Evolutionary conservation across 2,113 vertebrate genomes (phyloP), one percentile per base, ranked within the genome.

Genomic region (Lamprotornis superbus): DNA sequence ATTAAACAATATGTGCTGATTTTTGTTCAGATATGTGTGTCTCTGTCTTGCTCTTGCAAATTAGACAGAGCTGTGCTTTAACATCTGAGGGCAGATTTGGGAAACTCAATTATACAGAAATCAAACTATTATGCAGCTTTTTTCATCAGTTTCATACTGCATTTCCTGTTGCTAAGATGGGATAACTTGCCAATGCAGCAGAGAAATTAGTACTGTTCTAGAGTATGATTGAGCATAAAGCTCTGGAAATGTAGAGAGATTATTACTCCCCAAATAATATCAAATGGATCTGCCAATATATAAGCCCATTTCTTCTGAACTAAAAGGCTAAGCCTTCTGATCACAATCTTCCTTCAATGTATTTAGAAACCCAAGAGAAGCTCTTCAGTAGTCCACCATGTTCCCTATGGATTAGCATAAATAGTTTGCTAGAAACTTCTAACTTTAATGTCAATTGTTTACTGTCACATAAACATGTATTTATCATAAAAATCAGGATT

Each of bases 51-150:
- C 56, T 92, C 28, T 85, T 87, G 61, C 10, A 92, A 92, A 92
- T 93, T 59, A 87, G 63, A 56, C 59, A 85, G 77, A 89, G 25
- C 37, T 84, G 57, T 68, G 53, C 70, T 92, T 87, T 78, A 96
- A 85, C 42, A 91, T 82, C 69, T 79, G 57, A 92, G 53, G 44
- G 61, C 57, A 95, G 50, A 92, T 94, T 79, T 78, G 27, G 31
- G 59, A 89, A 94, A 84, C 77, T 95, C 83, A 87, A 47, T 96
- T 94, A 90, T 28, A 77, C 28, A 69, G 49, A 94, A 93, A 73
- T 76, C 57, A 92, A 78, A 57, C 71, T 75, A 79, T 82, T 82
- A 84, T 49, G 57, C 44, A 84, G 60, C 15, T 59, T 95, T 95
- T 96, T 79, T 68, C 44, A 81, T 40, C 44, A 35, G 40, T 69